Conservation (phyloP, 2,888 invertebrate genomes). For the Epirrita christyi region DNA sequence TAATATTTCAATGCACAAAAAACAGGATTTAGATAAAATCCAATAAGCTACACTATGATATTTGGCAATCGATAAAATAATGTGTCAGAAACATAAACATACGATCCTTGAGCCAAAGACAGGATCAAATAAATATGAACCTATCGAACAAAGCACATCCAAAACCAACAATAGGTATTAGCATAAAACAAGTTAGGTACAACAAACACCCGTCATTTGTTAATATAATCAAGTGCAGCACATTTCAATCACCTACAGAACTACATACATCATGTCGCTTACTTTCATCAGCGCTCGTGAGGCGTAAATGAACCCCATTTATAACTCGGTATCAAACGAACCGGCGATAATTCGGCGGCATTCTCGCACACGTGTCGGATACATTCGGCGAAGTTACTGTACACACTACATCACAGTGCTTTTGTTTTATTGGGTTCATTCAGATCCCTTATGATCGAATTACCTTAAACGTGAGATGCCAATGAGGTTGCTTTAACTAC, state of each 20-base stretch:
- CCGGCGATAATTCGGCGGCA: conserved; percentile 56
- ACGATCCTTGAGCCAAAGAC: too few species aligned
- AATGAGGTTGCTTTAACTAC: too few species aligned
- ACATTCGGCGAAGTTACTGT: conserved; percentile 8
- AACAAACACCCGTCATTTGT: conserved; percentile 14
- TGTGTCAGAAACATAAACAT: too few species aligned
- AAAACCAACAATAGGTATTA: neutral
- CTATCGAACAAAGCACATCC: too few species aligned
- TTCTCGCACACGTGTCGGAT: conserved; percentile 34
- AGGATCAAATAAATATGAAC: too few species aligned
- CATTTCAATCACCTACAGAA: conserved; percentile 34
- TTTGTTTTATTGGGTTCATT: too few species aligned
- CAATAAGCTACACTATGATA: too few species aligned
- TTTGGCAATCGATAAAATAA: too few species aligned
- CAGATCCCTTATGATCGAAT: too few species aligned
- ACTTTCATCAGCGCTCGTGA: conserved; percentile 58
- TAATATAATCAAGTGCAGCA: conserved; percentile 31
- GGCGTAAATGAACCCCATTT: conserved; percentile 69
- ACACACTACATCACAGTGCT: conserved; percentile 6
- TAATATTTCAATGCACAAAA: too few species aligned
- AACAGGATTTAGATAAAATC: too few species aligned
- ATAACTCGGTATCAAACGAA: conserved; percentile 65
- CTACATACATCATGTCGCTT: conserved; percentile 27
- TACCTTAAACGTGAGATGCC: too few species aligned
- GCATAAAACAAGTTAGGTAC: neutral